These are phyloP conservation scores for Mesochorus sp. DNA, from an alignment of 2,888 invertebrate species.

Conservation along the genomic window DNA sequence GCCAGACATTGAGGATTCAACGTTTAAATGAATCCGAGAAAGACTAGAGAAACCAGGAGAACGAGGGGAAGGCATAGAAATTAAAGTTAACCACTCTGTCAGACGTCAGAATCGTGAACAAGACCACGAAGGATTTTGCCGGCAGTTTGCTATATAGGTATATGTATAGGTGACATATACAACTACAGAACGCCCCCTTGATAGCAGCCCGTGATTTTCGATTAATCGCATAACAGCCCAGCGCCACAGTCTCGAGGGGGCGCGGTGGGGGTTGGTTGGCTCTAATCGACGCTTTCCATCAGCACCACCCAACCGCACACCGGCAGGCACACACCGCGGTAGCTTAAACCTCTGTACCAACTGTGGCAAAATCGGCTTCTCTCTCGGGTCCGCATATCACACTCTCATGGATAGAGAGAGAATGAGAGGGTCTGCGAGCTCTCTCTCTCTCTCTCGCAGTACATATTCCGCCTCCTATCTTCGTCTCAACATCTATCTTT, in stretches of 20 bases:
- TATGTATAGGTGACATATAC: neutral
- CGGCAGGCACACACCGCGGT: neutral
- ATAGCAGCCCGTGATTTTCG: conserved; percentile 54
- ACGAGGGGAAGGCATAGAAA: conserved; percentile 4
- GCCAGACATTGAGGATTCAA: conserved; percentile 2
- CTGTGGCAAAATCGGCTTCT: neutral
- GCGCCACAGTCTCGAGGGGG: conserved; percentile 22
- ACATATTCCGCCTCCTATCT: conserved; percentile 35
- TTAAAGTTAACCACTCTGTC: conserved; percentile 42
- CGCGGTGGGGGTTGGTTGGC: conserved; percentile 44
- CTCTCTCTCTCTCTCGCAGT: neutral
- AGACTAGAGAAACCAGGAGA: neutral
- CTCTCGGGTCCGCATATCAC: conserved; percentile 9
- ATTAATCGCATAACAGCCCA: conserved; percentile 54
- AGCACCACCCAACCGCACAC: conserved; percentile 32
- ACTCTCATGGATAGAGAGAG: too few relatives aligned
- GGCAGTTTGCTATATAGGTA: neutral
- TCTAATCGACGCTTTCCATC: conserved; percentile 60
- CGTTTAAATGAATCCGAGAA: conserved; percentile 20
- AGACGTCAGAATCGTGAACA: conserved; percentile 2
- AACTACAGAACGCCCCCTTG: conserved; percentile 11
- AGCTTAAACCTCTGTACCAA: conserved; percentile 24
- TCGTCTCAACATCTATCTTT: conserved; percentile 29
- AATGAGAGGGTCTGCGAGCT: too few relatives aligned
- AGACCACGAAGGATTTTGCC: conserved; percentile 15